Base-by-base conservation (phyloP, 2,113 vertebrate genomes). In the Balaeniceps rex region DNA sequence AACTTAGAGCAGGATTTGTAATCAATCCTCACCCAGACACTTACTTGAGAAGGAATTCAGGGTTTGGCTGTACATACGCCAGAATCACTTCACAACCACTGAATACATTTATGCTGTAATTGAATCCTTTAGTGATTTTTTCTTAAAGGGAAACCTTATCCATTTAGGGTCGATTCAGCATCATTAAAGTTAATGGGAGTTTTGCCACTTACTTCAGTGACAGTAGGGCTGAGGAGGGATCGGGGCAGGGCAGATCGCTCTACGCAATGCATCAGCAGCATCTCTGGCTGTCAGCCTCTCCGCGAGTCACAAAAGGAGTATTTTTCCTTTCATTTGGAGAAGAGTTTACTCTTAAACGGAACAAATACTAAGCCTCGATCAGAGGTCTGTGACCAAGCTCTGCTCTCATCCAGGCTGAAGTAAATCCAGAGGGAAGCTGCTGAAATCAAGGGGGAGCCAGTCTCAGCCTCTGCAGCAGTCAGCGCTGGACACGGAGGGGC, bases 81-180 rank as follows among this genome's bases (percentile, higher is more conserved):
- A 95, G 96, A 90, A 93, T 95, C 95, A 33, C 84, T 95, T 95
- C 91, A 94, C 70, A 89, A 96, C 84, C 93, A 88, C 93, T 74
- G 87, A 96, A 95, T 69, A 66, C 51, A 77, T 97, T 95, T 96
- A 74, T 51, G 58, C 77, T 85, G 87, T 61, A 92, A 95, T 63
- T 78, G 90, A 92, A 96, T 78, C 90, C 72, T 47, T 46, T 69
- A 29, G 74, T 38, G 87, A 95, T 79, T 97, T 95, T 95, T 77
- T 95, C 88, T 95, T 96, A 74, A 94, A 95, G 84, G 77, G 49
- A 95, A 94, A 94, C 71, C 51, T 93, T 91, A 79, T 38, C 70
- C 84, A 42, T 83, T 76, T 69, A 74, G 46, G 78, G 74, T 83
- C 17, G 1, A 94, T 87, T 76, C 81, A 33, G 19, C 78, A 69